Evolutionary conservation across 2,888 invertebrate species (phyloP).

Genomic region (Agrotis clavis): DNA sequence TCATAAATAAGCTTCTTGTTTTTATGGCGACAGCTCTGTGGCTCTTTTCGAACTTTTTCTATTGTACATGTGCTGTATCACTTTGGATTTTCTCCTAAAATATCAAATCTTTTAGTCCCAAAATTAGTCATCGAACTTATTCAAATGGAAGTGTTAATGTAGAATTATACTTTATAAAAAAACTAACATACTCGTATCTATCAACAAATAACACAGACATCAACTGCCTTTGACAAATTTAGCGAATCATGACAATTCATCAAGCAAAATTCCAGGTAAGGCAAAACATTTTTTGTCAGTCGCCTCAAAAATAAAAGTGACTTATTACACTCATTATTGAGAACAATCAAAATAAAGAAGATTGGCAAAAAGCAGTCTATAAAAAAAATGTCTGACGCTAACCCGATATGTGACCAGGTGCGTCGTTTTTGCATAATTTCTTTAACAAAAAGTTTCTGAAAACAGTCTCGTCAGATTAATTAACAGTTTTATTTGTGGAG

Average conservation of each 20-base stretch:
- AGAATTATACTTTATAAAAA: too few relatives aligned
- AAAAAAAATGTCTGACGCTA: conserved; percentile 24
- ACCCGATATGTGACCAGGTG: conserved; percentile 56
- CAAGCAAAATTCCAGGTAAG: conserved; percentile 40
- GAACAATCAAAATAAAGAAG: conserved; percentile 58
- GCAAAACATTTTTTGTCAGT: conserved; percentile 47
- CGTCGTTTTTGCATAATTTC: conserved; percentile 57
- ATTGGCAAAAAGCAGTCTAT: conserved; percentile 53
- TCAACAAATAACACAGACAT: conserved; percentile 13
- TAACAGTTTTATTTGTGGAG: conserved; percentile 67
- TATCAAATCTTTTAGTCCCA: neutral
- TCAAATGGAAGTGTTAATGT: too few relatives aligned
- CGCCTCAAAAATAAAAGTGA: conserved; percentile 53
- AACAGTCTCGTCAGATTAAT: conserved; percentile 68
- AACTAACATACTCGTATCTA: neutral
- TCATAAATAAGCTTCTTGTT: conserved; percentile 23
- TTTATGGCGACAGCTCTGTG: conserved; percentile 21
- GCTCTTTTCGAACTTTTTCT: conserved; percentile 18
- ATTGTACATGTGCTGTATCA: neutral
- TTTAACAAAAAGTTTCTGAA: conserved; percentile 55
- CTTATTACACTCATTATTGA: conserved; percentile 58
- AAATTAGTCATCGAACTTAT: neutral
- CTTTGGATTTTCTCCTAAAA: conserved; percentile 2
- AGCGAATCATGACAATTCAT: conserved; percentile 26
- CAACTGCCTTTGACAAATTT: conserved; percentile 34